Conservation (phyloP, 2,113 vertebrate species). For the Emydocephalus ijimae region DNA sequence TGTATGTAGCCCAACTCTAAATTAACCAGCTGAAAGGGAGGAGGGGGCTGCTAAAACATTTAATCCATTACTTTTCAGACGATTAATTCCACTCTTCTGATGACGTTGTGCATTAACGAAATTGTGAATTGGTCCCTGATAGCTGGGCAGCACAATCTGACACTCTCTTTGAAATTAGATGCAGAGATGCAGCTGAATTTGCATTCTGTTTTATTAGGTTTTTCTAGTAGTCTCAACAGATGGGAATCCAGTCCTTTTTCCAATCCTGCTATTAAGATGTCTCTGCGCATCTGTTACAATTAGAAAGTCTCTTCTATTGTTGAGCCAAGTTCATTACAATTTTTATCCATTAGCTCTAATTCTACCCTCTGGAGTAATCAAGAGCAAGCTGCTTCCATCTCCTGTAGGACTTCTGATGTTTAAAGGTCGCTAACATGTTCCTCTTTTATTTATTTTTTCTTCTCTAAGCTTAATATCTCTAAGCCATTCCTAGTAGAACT, state of each 20-base stretch:
- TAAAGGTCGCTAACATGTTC: background rate
- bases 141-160: background rate
- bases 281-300: background rate
- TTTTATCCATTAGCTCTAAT: background rate
- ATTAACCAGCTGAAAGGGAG: background rate
- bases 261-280: background rate
- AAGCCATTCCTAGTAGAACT: background rate
- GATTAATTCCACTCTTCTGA: background rate
- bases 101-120: background rate
- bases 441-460: background rate
- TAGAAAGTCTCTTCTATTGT: background rate
- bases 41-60: background rate
- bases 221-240: background rate
- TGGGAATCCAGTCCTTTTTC: background rate
- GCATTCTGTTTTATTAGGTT: background rate
- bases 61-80: background rate
- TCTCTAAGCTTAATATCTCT: background rate
- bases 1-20: background rate
- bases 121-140: background rate
- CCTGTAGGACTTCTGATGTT: background rate
- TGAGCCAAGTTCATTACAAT: background rate
- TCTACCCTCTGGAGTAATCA: background rate
- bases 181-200: background rate
- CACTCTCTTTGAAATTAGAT: background rate
- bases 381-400: background rate